phyloP scores from a whole-genome alignment of 2,797 vertebrate genomes.

The Limnodromus scolopaceus region DNA sequence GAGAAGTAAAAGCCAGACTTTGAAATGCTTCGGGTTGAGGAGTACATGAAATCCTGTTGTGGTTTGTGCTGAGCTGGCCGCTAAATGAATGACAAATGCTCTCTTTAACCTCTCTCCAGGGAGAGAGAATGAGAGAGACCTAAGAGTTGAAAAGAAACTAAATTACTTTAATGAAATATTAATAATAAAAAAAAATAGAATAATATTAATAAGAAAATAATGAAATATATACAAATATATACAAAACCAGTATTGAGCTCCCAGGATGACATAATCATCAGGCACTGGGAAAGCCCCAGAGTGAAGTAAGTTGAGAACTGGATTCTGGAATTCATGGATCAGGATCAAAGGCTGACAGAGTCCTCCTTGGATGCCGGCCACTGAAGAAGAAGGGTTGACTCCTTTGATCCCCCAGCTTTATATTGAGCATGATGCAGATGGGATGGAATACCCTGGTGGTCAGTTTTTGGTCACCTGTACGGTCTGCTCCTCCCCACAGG shows the following conservation, averaged over 20 bases:
- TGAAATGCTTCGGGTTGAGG: not conserved
- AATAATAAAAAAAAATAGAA: not conserved
- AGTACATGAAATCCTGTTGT: fast-evolving
- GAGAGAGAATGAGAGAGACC: not conserved
- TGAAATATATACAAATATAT: not conserved
- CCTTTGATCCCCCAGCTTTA: not conserved
- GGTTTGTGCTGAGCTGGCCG: not conserved
- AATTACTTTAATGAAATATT: not conserved
- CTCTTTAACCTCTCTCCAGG: not conserved
- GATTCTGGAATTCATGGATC: not conserved
- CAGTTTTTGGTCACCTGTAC: no score
- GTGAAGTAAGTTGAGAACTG: not conserved
- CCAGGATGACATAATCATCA: not conserved
- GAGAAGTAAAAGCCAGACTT: not conserved
- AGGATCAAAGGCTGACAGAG: not conserved
- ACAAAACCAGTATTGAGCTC: not conserved
- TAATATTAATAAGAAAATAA: not conserved
- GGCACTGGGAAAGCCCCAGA: not conserved
- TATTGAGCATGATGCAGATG: no score
- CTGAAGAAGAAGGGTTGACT: not conserved
- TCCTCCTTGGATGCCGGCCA: not conserved
- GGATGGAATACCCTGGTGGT: no score
- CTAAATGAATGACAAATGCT: not conserved
- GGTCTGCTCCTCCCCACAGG: no score
- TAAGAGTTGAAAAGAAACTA: not conserved